Conservation (phyloP, 2,888 invertebrate genomes). For the Dicyrtomina minuta region DNA sequence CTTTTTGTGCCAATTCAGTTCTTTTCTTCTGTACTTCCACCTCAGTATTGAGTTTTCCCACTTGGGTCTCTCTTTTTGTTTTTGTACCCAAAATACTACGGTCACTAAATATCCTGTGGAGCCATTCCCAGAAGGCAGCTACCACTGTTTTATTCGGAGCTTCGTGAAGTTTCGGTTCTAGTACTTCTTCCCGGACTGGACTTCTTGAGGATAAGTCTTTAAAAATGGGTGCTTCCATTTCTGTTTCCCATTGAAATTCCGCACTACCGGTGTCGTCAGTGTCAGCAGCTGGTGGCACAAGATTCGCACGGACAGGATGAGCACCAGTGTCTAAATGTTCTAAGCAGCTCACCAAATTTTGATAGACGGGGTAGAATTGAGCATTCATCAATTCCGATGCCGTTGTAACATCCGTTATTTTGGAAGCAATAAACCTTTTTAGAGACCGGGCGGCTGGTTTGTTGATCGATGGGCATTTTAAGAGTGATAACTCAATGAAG, state of each 20-base stretch:
- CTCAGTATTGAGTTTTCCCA: neutral
- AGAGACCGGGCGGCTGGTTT: neutral
- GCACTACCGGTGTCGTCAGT: neutral
- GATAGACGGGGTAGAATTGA: conserved; percentile 8
- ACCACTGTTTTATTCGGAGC: neutral
- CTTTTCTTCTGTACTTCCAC: neutral
- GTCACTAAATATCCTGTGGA: neutral
- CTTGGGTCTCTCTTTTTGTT: neutral
- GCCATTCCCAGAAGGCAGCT: neutral
- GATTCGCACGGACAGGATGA: neutral
- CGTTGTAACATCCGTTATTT: neutral
- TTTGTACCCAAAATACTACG: neutral
- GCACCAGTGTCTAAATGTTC: neutral
- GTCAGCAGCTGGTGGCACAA: neutral
- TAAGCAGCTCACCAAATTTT: conserved; percentile 6
- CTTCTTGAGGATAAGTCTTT: neutral
- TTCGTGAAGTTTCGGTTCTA: neutral
- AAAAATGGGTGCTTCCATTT: neutral
- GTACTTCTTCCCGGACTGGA: neutral
- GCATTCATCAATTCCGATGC: neutral
- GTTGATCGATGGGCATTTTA: conserved; percentile 9
- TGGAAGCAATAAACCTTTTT: neutral
- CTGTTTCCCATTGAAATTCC: too few relatives aligned
- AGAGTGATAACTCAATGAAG: neutral
- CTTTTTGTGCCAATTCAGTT: neutral